A percentile compares a stretch with the other conserved stretches of the same genome.
Evolutionary conservation across 2,113 vertebrate species (phyloP).

Genomic region (Psittacus erithacus): DNA sequence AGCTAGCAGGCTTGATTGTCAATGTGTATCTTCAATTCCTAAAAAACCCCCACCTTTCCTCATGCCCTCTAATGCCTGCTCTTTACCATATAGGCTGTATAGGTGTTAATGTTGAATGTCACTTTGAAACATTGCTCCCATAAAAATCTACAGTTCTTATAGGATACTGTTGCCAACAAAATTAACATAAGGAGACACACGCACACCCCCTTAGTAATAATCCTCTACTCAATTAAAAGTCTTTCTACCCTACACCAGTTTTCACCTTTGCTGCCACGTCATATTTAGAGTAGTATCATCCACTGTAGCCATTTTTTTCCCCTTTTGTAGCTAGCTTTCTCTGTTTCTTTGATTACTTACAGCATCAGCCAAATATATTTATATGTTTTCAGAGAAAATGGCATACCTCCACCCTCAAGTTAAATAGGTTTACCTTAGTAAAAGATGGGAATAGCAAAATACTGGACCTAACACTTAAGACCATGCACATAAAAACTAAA

Average conservation of each 20-base stretch:
- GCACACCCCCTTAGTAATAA: rapidly evolving
- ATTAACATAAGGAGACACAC: background rate
- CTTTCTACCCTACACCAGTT: background rate
- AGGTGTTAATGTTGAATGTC: background rate
- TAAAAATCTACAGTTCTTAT: background rate
- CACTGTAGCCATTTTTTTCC: rapidly evolving
- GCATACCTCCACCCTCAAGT: background rate
- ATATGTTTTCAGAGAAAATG: background rate
- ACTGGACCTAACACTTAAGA: background rate
- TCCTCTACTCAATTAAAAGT: background rate
- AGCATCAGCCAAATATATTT: background rate
- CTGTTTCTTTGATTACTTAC: background rate
- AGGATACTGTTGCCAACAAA: background rate
- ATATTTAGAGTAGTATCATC: background rate
- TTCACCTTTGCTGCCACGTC: background rate
- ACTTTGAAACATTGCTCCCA: background rate
- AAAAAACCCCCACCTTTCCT: background rate
- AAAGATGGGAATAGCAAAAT: background rate
- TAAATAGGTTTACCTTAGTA: background rate
- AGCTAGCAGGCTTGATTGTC: background rate
- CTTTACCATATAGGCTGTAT: background rate
- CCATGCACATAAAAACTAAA: background rate
- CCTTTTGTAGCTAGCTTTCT: background rate
- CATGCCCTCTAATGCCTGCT: background rate
- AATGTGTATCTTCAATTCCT: background rate